Percentiles rank a stretch among this genome's conserved stretches.
Conservation (phyloP, 2,113 vertebrate species). For the Sprattus sprattus region DNA sequence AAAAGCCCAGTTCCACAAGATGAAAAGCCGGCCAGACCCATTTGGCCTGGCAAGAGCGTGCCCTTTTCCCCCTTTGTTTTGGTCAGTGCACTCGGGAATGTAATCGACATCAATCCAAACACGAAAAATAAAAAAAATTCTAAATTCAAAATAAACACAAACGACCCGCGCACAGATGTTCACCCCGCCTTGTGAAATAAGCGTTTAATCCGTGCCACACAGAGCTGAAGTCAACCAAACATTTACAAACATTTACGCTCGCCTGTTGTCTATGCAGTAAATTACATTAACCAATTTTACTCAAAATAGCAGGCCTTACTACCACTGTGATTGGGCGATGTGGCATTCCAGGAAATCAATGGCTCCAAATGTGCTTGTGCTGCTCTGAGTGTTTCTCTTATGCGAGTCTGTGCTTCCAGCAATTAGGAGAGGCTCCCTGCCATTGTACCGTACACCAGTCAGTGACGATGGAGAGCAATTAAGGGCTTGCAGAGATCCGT, state of each 20-base stretch:
- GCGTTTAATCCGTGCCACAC: constrained; percentile 52
- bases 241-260: constrained; percentile 31
- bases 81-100: constrained; percentile 52
- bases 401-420: constrained; percentile 19
- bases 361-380: constrained; percentile 34
- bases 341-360: constrained; percentile 55
- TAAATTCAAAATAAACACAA: constrained; percentile 26
- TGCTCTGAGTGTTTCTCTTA: constrained; percentile 31
- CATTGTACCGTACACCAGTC: constrained; percentile 21
- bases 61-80: constrained; percentile 52
- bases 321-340: constrained; percentile 32
- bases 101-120: constrained; percentile 60
- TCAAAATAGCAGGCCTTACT: constrained; percentile 44
- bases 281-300: constrained; percentile 43
- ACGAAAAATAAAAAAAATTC: constrained; percentile 53
- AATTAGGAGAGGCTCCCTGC: constrained; percentile 25
- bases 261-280: constrained; percentile 42
- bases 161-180: constrained; percentile 30
- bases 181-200: constrained; percentile 31
- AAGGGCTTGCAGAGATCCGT: constrained; percentile 16
- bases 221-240: constrained; percentile 45
- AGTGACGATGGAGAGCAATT: constrained; percentile 31
- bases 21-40: constrained; percentile 61
- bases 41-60: constrained; percentile 50
- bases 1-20: constrained; percentile 37